Evolutionary conservation across 2,113 vertebrate genomes (phyloP).

Genomic region (Microcebus murinus): DNA sequence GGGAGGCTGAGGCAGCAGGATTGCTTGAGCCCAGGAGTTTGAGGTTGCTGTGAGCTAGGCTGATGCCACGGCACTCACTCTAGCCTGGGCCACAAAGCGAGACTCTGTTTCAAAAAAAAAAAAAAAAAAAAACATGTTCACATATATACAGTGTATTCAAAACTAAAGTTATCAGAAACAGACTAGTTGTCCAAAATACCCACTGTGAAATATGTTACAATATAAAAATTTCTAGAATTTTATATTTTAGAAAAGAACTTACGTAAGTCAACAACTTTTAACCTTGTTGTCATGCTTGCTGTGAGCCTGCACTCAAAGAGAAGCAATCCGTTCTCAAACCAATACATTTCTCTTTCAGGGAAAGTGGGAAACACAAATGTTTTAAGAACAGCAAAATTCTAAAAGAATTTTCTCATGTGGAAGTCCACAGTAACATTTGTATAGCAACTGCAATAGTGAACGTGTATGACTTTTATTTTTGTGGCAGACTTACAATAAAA

Average conservation of each 20-base stretch:
- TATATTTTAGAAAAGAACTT: slow-evolving; percentile 4
- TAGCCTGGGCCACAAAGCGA: no score
- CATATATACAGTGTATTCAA: neutral
- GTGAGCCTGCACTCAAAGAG: neutral
- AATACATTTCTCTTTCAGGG: neutral
- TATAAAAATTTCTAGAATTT: neutral
- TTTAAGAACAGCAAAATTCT: neutral
- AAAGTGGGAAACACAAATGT: neutral
- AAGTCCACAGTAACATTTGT: neutral
- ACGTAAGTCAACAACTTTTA: neutral
- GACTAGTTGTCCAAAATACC: neutral
- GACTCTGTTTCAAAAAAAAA: no score
- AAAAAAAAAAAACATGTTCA: neutral
- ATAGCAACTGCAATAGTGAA: neutral
- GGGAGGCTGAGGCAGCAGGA: no score
- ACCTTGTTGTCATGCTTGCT: neutral
- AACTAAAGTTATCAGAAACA: neutral
- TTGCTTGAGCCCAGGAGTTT: no score
- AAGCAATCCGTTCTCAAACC: neutral
- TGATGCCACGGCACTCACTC: no score
- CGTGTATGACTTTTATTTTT: neutral
- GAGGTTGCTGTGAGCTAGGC: no score
- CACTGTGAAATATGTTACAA: neutral
- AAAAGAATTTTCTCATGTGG: neutral
- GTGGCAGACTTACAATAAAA: neutral